Conservation (phyloP, 2,113 vertebrate species). For the Hippoglossus stenolepis region DNA sequence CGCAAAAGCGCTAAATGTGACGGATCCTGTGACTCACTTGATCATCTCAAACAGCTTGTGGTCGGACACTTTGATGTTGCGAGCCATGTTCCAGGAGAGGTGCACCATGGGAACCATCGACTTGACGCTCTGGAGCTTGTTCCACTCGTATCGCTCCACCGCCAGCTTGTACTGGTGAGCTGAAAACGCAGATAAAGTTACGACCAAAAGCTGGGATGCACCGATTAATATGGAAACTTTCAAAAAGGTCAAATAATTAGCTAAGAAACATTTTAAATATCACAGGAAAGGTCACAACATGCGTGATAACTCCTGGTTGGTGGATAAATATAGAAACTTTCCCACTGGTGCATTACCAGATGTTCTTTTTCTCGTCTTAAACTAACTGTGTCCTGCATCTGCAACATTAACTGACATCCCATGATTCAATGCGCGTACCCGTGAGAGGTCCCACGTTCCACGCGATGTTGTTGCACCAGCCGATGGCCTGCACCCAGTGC, state of each 20-base stretch:
- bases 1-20: too few relatives aligned
- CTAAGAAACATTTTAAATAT: too few relatives aligned
- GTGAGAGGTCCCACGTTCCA: constrained; percentile 99
- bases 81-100: constrained; percentile 99
- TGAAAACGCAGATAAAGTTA: constrained; percentile 50
- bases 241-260: too few relatives aligned
- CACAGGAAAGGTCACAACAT: too few relatives aligned
- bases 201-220: too few relatives aligned
- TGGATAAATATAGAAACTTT: too few relatives aligned
- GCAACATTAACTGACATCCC: not conserved
- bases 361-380: too few relatives aligned
- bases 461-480: constrained; percentile 99
- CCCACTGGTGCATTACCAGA: too few relatives aligned
- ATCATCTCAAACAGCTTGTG: constrained; percentile 99
- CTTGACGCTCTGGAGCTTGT: constrained; percentile 99
- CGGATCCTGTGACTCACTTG: constrained; percentile 87
- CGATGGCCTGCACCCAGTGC: constrained; percentile 99
- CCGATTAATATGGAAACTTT: not conserved
- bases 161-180: constrained; percentile 98
- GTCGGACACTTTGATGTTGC: constrained; percentile 99
- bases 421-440: constrained; percentile 76
- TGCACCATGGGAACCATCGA: constrained; percentile 99
- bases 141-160: constrained; percentile 99
- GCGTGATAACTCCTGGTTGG: too few relatives aligned
- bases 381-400: not conserved